phyloP scores from a whole-genome alignment of 2,113 vertebrate genomes.

The Colistium nudipinnis region DNA sequence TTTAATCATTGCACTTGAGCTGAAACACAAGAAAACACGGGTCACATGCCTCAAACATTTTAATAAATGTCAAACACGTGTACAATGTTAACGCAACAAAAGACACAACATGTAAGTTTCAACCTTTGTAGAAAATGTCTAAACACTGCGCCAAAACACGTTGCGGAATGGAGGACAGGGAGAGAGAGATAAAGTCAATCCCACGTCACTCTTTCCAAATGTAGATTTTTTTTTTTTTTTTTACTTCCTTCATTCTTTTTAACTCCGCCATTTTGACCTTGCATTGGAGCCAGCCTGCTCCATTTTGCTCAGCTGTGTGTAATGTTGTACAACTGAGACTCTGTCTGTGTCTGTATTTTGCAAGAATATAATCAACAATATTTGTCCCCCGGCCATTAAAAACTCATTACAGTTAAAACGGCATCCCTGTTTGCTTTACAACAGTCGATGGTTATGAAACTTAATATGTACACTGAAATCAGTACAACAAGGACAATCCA shows the following conservation, averaged over 20 bases:
- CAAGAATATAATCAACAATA: background rate
- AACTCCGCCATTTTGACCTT: constrained; percentile 43
- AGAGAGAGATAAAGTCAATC: background rate
- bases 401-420: background rate
- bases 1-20: background rate
- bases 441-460: background rate
- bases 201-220: background rate
- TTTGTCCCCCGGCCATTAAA: background rate
- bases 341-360: constrained; percentile 2
- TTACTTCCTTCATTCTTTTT: constrained; percentile 1
- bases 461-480: constrained; percentile 3
- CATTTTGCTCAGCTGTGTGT: constrained; percentile 5
- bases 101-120: constrained; percentile 1
- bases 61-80: constrained; percentile 21
- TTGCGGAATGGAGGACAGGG: background rate
- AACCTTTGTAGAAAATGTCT: constrained; percentile 11
- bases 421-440: constrained; percentile 12
- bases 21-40: background rate
- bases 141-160: background rate
- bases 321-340: constrained; percentile 21
- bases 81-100: constrained; percentile 6
- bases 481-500: constrained; percentile 16
- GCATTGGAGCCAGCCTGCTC: constrained; percentile 8
- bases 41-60: background rate
- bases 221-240: constrained; percentile 7